Percentiles rank a stretch among this genome's conserved stretches.
Evolutionary conservation across 64 coral and sea anemone genomes (phyloP).

Genomic region (Catalaphyllia jardinei): DNA sequence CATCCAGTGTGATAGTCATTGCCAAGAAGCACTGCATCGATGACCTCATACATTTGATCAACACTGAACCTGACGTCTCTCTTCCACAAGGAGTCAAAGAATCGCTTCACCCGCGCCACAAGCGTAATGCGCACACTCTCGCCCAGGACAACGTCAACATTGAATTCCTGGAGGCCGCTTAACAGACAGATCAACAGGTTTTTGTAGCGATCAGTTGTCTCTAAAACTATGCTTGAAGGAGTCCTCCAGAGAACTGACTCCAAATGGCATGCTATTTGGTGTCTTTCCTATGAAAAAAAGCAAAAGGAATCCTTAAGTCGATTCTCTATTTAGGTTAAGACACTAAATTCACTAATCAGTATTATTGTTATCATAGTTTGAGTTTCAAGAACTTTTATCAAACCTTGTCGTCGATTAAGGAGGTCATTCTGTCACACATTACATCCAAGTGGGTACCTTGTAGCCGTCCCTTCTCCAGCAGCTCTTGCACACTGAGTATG

Average conservation of each 20-base stretch:
- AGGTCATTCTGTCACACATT: conserved; percentile 47
- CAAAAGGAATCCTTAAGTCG: too few relatives aligned
- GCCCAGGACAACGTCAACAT: conserved; percentile 58
- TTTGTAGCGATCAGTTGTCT: conserved; percentile 59
- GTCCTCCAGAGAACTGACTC: conserved; percentile 74
- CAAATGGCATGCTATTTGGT: conserved; percentile 66
- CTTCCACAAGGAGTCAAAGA: conserved; percentile 63
- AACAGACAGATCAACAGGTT: conserved; percentile 47
- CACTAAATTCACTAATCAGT: too few relatives aligned
- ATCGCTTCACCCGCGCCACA: conserved; percentile 39
- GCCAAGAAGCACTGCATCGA: conserved; percentile 63
- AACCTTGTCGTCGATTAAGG: conserved; percentile 6
- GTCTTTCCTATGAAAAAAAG: conserved; percentile 31
- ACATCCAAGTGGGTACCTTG: conserved; percentile 17
- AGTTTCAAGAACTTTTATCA: background rate
- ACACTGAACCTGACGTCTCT: conserved; percentile 44
- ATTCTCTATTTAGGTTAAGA: too few relatives aligned
- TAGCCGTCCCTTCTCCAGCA: conserved; percentile 38
- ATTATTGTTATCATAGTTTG: background rate
- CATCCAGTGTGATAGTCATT: conserved; percentile 40
- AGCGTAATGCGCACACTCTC: conserved; percentile 28
- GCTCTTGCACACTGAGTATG: background rate
- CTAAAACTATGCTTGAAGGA: background rate
- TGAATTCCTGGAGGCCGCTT: conserved; percentile 43
- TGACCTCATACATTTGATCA: conserved; percentile 52